These are phyloP conservation scores for Griposia aprilina DNA, from an alignment of 2,888 invertebrate species.

Conservation along the genomic window DNA sequence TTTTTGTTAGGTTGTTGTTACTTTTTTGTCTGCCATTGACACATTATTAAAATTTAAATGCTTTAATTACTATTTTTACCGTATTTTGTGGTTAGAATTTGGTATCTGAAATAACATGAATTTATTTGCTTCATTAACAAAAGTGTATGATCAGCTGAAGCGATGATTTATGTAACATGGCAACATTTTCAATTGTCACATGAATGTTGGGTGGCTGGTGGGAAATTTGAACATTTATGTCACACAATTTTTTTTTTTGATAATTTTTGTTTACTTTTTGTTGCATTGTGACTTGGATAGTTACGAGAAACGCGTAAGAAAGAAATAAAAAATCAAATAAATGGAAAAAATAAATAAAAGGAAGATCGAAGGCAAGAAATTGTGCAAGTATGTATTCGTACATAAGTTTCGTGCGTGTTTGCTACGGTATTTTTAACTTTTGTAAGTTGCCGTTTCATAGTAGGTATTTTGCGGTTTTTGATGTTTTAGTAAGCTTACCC, in stretches of 20 bases:
- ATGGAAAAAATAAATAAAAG: background rate
- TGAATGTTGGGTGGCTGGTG: conserved; percentile 5
- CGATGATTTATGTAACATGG: conserved; percentile 25
- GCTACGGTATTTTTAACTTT: background rate
- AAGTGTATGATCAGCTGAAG: conserved; percentile 24
- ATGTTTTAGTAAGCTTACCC: background rate
- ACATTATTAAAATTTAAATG: background rate
- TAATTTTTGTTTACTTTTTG: background rate
- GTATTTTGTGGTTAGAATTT: background rate
- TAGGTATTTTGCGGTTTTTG: background rate
- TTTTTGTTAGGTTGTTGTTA: conserved; percentile 47
- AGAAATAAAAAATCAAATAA: background rate
- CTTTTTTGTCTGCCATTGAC: background rate
- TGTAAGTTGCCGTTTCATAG: background rate
- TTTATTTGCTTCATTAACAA: background rate
- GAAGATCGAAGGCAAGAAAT: background rate
- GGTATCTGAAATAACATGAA: background rate
- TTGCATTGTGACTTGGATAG: too few relatives aligned
- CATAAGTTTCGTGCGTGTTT: background rate
- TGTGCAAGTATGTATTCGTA: background rate
- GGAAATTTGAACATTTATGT: conserved; percentile 22
- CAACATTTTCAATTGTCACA: conserved; percentile 41
- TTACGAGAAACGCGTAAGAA: background rate
- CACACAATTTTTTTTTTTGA: background rate
- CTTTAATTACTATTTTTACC: background rate